Evolutionary conservation across 2,888 invertebrate genomes (phyloP).

Genomic region (Phlogophora meticulosa): DNA sequence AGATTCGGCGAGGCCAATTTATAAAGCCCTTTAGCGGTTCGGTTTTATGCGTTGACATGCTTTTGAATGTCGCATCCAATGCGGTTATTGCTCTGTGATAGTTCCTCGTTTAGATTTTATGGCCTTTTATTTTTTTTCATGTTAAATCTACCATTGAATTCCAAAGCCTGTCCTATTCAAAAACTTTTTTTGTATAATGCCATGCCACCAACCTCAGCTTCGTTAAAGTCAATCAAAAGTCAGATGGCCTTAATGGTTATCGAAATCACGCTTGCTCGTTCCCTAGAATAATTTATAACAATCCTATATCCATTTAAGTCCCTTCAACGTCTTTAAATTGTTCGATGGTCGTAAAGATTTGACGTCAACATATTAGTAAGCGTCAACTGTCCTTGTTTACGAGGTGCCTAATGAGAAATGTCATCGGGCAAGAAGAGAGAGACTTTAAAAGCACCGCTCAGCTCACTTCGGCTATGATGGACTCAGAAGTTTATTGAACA

Average conservation of each 20-base stretch:
- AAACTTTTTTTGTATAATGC: not conserved
- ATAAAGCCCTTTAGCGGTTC: constrained; percentile 47
- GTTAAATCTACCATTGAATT: constrained; percentile 1
- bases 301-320: constrained; percentile 72
- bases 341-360: constrained; percentile 83
- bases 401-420: constrained; percentile 86
- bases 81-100: constrained; percentile 35
- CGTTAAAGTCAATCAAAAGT: constrained; percentile 46
- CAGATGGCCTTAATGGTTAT: constrained; percentile 66
- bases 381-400: constrained; percentile 86
- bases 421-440: constrained; percentile 75
- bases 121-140: not conserved
- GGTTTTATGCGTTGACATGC: constrained; percentile 44
- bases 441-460: constrained; percentile 78
- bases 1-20: constrained; percentile 69
- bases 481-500: constrained; percentile 65
- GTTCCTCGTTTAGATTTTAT: constrained; percentile 8
- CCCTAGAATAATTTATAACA: constrained; percentile 73
- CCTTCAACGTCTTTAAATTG: constrained; percentile 77
- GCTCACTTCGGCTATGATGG: constrained; percentile 59
- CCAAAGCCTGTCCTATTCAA: not conserved
- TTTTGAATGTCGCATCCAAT: constrained; percentile 43
- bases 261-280: constrained; percentile 72
- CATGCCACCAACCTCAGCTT: not conserved
- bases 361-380: constrained; percentile 85